phyloP scores from a whole-genome alignment of 2,797 vertebrate species.

The Sebastes melanostomus region DNA sequence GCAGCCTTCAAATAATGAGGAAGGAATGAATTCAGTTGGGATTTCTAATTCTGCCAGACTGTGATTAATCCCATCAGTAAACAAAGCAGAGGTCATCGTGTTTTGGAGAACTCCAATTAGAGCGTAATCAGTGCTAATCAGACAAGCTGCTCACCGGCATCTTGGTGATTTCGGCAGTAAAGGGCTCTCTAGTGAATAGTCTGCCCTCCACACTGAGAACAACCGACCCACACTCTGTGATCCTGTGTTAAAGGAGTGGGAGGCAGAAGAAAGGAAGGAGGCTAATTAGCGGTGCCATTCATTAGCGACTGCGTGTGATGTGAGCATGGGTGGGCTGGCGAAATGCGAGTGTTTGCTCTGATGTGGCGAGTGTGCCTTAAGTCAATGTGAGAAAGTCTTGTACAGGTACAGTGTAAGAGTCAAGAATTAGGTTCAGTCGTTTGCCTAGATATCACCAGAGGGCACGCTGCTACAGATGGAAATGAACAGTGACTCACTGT shows the following conservation, averaged over 20 bases:
- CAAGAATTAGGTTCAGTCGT: neutral
- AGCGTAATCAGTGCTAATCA: constrained; percentile 84
- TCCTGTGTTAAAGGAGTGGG: constrained; percentile 76
- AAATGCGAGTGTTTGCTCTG: constrained; percentile 42
- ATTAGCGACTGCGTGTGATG: constrained; percentile 63
- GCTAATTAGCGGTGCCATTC: constrained; percentile 76
- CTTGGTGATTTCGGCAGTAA: constrained; percentile 73
- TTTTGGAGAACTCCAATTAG: constrained; percentile 87
- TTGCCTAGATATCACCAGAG: constrained; percentile 43
- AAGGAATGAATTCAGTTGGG: constrained; percentile 74
- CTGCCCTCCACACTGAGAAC: constrained; percentile 68
- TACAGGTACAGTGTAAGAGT: neutral
- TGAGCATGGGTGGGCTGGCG: constrained; percentile 61
- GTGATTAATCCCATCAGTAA: constrained; percentile 86
- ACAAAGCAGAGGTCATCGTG: constrained; percentile 87
- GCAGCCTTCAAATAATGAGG: constrained; percentile 71
- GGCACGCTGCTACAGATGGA: constrained; percentile 43
- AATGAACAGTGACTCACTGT: constrained; percentile 63
- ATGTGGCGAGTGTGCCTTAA: constrained; percentile 19
- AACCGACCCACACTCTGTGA: constrained; percentile 73
- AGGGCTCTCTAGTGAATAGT: constrained; percentile 71
- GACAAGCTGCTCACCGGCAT: constrained; percentile 81
- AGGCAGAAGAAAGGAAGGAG: constrained; percentile 65
- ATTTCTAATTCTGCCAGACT: constrained; percentile 81
- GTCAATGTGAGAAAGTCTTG: neutral